phyloP scores from a whole-genome alignment of 2,113 vertebrate species.

The Ptilonorhynchus violaceus region DNA sequence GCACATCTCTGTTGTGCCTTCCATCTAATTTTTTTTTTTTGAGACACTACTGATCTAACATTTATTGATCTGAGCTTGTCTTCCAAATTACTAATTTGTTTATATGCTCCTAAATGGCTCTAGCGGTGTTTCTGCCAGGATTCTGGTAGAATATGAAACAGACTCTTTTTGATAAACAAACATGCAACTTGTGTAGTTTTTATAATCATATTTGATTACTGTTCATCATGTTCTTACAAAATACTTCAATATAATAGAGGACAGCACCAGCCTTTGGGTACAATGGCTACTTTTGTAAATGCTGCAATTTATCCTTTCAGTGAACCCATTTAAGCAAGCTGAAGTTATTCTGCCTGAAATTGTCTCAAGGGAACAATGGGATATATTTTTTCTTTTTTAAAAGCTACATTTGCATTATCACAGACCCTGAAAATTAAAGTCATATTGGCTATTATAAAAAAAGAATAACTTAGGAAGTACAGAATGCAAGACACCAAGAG shows the following conservation, averaged over 20 bases:
- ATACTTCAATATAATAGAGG: background rate
- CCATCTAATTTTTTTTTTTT: background rate
- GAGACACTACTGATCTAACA: background rate
- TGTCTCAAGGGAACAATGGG: background rate
- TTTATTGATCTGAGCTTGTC: slow-evolving; percentile 22
- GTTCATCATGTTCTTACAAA: background rate
- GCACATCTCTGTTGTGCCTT: background rate
- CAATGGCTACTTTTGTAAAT: background rate
- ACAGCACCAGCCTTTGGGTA: background rate
- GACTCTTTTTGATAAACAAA: background rate
- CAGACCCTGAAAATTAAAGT: background rate
- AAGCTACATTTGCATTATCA: background rate
- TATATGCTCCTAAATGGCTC: background rate
- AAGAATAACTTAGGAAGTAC: background rate
- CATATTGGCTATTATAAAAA: background rate
- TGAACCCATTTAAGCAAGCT: background rate
- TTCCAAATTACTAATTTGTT: slow-evolving; percentile 19
- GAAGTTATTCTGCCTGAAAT: background rate
- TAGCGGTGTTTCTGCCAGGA: background rate
- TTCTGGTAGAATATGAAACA: background rate
- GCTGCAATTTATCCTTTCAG: background rate
- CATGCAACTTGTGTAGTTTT: background rate
- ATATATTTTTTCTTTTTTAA: background rate
- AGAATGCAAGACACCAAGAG: background rate
- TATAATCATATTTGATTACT: background rate